Conservation (phyloP, 2,888 invertebrate genomes). For the Drosophila formosana region DNA sequence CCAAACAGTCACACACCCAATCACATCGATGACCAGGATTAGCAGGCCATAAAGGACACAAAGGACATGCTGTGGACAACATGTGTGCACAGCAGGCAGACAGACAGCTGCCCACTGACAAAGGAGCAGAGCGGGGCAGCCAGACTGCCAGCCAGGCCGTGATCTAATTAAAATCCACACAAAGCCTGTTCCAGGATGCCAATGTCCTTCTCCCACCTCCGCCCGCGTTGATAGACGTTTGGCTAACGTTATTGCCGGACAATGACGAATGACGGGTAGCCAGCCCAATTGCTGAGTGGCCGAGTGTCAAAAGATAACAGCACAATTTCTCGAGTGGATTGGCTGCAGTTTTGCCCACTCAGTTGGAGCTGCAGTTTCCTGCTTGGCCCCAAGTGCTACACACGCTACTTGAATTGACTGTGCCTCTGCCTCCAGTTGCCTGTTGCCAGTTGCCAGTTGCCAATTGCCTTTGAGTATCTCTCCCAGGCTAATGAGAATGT, state of each 20-base stretch:
- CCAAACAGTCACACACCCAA: constrained; percentile 35
- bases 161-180: constrained; percentile 65
- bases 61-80: constrained; percentile 14
- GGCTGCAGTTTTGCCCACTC: constrained; percentile 42
- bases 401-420: constrained; percentile 70
- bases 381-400: constrained; percentile 42
- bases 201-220: not conserved
- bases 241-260: constrained; percentile 56
- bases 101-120: constrained; percentile 54
- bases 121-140: not conserved
- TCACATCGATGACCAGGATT: constrained; percentile 69
- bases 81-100: constrained; percentile 69
- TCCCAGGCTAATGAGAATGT: constrained; percentile 32
- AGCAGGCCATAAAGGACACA: constrained; percentile 66
- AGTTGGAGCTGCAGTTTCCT: constrained; percentile 72
- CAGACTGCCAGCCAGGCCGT: constrained; percentile 8
- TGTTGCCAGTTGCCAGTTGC: not conserved
- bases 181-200: not conserved
- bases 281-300: constrained; percentile 38
- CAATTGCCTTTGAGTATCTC: constrained; percentile 14
- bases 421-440: constrained; percentile 27
- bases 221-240: not conserved
- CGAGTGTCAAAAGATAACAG: constrained; percentile 56
- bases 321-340: constrained; percentile 41
- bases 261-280: constrained; percentile 65